Conservation (phyloP, 2,797 vertebrate species). For the Botia almorhae region DNA sequence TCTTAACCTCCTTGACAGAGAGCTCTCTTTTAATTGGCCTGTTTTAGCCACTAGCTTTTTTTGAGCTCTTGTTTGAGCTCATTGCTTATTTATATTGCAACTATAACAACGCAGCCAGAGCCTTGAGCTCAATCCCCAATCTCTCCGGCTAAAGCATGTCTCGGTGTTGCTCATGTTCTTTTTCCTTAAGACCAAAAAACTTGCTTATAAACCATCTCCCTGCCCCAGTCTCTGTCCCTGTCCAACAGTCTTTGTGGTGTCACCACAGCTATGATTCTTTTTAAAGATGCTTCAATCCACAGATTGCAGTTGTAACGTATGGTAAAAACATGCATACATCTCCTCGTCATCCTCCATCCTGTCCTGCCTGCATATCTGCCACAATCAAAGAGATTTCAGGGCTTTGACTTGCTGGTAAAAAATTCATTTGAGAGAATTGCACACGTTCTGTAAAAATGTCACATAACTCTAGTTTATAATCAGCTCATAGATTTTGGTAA, state of each 20-base stretch:
- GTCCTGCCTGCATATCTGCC: slow-evolving; percentile 65
- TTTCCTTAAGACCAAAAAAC: not conserved
- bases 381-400: slow-evolving; percentile 71
- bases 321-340: slow-evolving; percentile 39
- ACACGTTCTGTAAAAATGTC: slow-evolving; percentile 24
- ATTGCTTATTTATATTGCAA: slow-evolving; percentile 17
- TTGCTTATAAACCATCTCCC: slow-evolving; percentile 11
- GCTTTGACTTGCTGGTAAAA: slow-evolving; percentile 71
- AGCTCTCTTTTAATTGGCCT: slow-evolving; percentile 18
- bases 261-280: slow-evolving; percentile 7
- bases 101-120: slow-evolving; percentile 19
- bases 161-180: slow-evolving; percentile 1
- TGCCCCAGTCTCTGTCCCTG: not conserved
- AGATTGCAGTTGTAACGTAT: slow-evolving; percentile 51
- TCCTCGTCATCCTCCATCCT: slow-evolving; percentile 49
- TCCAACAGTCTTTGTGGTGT: slow-evolving; percentile 15
- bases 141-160: not conserved
- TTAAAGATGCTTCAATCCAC: slow-evolving; percentile 54
- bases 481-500: not conserved
- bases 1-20: not conserved
- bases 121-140: not conserved
- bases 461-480: slow-evolving; percentile 23
- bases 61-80: slow-evolving; percentile 6
- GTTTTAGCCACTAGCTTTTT: not conserved
- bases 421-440: slow-evolving; percentile 68